Percentiles rank a stretch among this genome's conserved stretches.
Evolutionary conservation across 2,797 vertebrate species (phyloP).

Genomic region (Acrossocheilus wenchowensis): DNA sequence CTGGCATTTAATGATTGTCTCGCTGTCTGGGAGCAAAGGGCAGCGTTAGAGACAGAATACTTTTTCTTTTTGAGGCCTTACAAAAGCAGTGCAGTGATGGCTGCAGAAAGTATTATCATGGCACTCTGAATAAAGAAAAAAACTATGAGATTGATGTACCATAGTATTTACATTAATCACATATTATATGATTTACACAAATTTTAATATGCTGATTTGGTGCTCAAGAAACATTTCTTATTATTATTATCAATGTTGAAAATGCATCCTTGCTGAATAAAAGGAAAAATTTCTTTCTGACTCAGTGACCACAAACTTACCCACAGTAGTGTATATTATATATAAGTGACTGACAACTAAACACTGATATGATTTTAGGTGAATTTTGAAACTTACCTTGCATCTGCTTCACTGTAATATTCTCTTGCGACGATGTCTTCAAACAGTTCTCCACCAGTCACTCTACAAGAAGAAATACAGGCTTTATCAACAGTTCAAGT

Average conservation of each 20-base stretch:
- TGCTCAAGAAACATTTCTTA: background rate
- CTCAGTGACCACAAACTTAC: background rate
- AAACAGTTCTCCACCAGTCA: slow-evolving; percentile 97
- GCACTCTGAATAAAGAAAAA: background rate
- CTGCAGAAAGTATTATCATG: background rate
- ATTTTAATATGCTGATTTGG: background rate
- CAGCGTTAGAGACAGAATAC: background rate
- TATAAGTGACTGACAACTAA: background rate
- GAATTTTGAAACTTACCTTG: slow-evolving; percentile 82
- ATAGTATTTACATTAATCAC: background rate
- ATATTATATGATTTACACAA: no score
- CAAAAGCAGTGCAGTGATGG: background rate
- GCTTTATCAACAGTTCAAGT: slow-evolving; percentile 10
- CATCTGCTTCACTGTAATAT: slow-evolving; percentile 98
- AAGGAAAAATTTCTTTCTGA: background rate
- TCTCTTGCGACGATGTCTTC: slow-evolving; percentile 98
- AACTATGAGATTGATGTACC: background rate
- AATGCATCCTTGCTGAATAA: background rate
- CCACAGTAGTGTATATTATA: background rate
- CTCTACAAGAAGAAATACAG: slow-evolving; percentile 73
- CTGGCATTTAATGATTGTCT: slow-evolving; percentile 6
- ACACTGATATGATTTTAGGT: background rate
- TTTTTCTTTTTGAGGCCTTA: background rate
- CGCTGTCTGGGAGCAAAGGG: background rate
- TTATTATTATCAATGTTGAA: background rate